Percentiles rank a stretch among this genome's conserved stretches.
Evolutionary conservation across 1,140 invertebrate genomes (phyloP).

Genomic region (Sarcophaga peregrina): DNA sequence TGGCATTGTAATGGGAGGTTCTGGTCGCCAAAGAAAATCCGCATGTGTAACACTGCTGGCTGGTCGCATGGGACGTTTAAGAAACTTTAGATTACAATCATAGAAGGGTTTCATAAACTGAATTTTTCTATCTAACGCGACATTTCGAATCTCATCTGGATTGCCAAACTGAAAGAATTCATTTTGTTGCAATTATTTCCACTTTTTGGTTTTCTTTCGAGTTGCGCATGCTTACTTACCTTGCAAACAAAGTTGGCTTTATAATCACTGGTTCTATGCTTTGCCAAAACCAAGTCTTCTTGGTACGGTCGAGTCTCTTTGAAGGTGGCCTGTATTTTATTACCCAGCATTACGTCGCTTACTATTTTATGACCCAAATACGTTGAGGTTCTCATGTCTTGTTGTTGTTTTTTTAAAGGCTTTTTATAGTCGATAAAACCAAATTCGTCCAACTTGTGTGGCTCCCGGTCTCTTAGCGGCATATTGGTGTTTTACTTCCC

Average conservation of each 20-base stretch:
- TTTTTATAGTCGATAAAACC: constrained; percentile 59
- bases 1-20: constrained; percentile 45
- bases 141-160: constrained; percentile 54
- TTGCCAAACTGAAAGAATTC: constrained; percentile 49
- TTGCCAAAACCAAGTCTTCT: constrained; percentile 52
- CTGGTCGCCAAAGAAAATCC: constrained; percentile 47
- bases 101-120: constrained; percentile 59
- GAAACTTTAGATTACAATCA: constrained; percentile 52
- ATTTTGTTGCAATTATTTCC: too few species aligned
- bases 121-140: constrained; percentile 54
- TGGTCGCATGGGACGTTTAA: constrained; percentile 56
- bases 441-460: constrained; percentile 55
- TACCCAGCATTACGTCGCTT: constrained; percentile 54
- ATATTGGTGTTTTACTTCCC: not conserved
- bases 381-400: constrained; percentile 57
- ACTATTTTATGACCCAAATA: constrained; percentile 58
- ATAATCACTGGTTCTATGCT: constrained; percentile 50
- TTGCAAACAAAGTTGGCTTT: constrained; percentile 55
- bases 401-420: constrained; percentile 46
- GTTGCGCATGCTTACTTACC: constrained; percentile 46
- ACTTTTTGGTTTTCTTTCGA: not conserved
- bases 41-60: constrained; percentile 54
- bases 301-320: constrained; percentile 52
- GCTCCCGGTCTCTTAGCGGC: not conserved
- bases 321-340: constrained; percentile 50